Base-by-base conservation (phyloP, 2,113 vertebrate species). In the Orientallactaga bullata region DNA sequence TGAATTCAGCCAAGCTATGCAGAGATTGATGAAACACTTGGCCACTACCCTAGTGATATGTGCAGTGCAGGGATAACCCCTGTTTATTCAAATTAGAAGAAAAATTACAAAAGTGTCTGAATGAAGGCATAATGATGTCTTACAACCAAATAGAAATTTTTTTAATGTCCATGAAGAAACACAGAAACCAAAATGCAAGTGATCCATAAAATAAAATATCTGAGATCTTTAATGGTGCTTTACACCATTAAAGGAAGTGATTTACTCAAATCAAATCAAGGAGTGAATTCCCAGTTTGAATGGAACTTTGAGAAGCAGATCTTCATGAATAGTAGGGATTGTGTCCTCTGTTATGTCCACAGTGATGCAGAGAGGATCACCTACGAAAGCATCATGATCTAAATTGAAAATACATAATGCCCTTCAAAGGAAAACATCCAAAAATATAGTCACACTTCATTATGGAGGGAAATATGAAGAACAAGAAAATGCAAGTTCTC, bases 31-130 rank as follows among this genome's bases (percentile, higher is more conserved):
- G n/a, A n/a, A 92, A 72, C 87, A 69, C 9, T 71, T 66, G 86
- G 20, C 24, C 26, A 83, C 5, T 66, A n/a, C 17, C 24, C 84
- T 79, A 47, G 20, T 79, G 39, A 58, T 12, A 5, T 39, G 42
- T 88, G 35, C 2, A 55, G 18, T 58, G 47, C 2, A 61, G 32
- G 63, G 51, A 73, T 85, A 68, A 76, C 26, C 12, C 30, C 73
- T 88, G 11, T 80, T 85, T 85, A 78, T 90, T 94, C 26, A 88
- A 88, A 93, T 77, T 80, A 66, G 17, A 87, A 76, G n/a, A 94
- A 88, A 35, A 66, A 76, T 95, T 21, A 80, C 72, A 65, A 76
- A 90, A 87, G 20, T 7, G 26, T 80, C 21, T 66, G 16, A 84
- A 60, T 89, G 61, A 30, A 94, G 35, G 35, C 10, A 85, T 26